Percentiles rank a stretch among this genome's conserved stretches.
phyloP scores from a whole-genome alignment of 1,140 invertebrate genomes.

The Euwallacea similis region DNA sequence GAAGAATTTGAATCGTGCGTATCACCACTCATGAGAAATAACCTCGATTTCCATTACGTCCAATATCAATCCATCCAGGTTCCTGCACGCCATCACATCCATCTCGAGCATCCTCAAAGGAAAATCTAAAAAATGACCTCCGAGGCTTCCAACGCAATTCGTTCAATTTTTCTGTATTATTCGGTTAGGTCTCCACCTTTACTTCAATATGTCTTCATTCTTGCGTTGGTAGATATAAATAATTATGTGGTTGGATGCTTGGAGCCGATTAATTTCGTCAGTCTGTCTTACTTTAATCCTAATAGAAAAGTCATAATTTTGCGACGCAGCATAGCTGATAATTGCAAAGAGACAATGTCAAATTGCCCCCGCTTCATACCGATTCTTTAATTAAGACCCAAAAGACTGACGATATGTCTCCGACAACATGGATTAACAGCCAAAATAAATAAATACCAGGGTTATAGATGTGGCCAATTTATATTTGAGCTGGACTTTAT shows the following conservation, averaged over 20 bases:
- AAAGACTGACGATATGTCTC: conserved; percentile 31
- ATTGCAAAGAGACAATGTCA: neutral
- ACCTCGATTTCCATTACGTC: conserved; percentile 32
- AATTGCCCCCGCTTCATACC: neutral
- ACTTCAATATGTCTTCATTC: conserved; percentile 28
- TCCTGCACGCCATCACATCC: conserved; percentile 18
- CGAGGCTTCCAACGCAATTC: conserved; percentile 25
- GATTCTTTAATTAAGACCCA: conserved; percentile 31
- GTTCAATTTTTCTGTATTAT: conserved; percentile 36
- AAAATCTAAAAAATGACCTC: conserved; percentile 35
- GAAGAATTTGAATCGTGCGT: neutral
- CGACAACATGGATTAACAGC: conserved; percentile 26
- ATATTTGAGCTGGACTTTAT: conserved; percentile 27
- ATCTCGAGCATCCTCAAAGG: conserved; percentile 26
- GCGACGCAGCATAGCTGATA: neutral
- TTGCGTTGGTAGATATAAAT: conserved; percentile 20
- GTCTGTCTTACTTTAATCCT: no score
- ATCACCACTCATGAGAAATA: conserved; percentile 12
- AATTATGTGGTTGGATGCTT: conserved; percentile 13
- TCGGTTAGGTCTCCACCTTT: conserved; percentile 17
- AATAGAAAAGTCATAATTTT: no score
- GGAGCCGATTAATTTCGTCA: neutral
- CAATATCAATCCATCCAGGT: conserved; percentile 27
- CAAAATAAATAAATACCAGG: conserved; percentile 33
- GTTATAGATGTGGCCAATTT: conserved; percentile 33